Evolutionary conservation across 2,888 invertebrate species (phyloP), one percentile per base, ranked within the genome.

Genomic region (Brachynemurus nebulosus): DNA sequence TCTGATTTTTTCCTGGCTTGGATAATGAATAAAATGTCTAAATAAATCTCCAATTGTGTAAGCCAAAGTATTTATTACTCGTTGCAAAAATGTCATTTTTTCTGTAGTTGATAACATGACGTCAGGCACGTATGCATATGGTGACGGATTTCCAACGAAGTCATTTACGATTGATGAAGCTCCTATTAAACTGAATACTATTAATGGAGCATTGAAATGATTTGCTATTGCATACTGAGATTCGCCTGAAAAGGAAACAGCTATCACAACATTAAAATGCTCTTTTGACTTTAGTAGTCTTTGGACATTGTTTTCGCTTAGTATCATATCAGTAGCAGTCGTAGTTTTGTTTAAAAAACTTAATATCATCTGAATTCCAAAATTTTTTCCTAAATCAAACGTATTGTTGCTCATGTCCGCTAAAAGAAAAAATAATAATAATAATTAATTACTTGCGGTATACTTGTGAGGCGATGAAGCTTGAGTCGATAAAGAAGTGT

Each of bases 201-300:
- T 46, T 1, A 55, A 36, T 1, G 57, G 57, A 4, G 55, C 54
- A 11, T 55, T 52, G 34, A 52, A 55, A 35, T 52, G 47, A 21
- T 54, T 43, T 7, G 52, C 50, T 25, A 58, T 46, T 6, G 50
- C 55, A 5, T 49, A 43, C 8, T 54, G 30, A 2, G 55, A 56
- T 44, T 60, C 59, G 25, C 56, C 55, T 4, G 53, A 19, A 42
- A 57, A 57, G 36, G 54, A 52, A 44, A 59, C 59, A 20, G 54
- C 33, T n/a, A 60, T 48, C n/a, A 61, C 50, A 3, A 59, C 30
- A 46, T 61, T 60, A 30, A 59, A 57, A 9, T 50, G 43, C 43
- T 55, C 51, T 9, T 52, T 46, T 14, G 54, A 54, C 8, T 53
- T 48, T n/a, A 57, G 19, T 2, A 60, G 47, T 11, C 55, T 44